A percentile compares a stretch with the other conserved stretches of the same genome.
These are phyloP conservation scores for Amphimedon queenslandica DNA, from an alignment of 37 sponge, comb jelly and placozoan species.

Conservation along the genomic window DNA sequence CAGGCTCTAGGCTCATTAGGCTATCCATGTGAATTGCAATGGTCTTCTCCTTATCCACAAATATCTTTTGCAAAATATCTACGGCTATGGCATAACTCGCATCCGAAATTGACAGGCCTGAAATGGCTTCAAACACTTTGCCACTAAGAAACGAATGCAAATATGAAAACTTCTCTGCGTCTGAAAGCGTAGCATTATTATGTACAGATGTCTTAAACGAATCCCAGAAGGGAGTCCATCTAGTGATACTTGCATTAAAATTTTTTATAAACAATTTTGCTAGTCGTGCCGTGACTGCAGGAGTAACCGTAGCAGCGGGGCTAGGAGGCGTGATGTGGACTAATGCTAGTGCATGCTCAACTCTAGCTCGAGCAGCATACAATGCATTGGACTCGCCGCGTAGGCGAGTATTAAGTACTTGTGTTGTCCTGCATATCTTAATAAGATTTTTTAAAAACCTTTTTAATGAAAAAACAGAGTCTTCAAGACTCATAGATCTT, in stretches of 20 bases:
- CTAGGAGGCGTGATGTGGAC: too few relatives aligned
- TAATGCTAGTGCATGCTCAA: too few relatives aligned
- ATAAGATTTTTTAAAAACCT: too few relatives aligned
- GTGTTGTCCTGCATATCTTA: too few relatives aligned
- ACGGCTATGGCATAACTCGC: not conserved
- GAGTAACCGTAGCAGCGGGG: too few relatives aligned
- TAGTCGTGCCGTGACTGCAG: too few relatives aligned
- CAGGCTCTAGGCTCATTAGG: not conserved
- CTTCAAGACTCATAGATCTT: too few relatives aligned
- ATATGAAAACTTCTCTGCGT: not conserved
- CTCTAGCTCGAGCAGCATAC: too few relatives aligned
- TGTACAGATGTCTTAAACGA: not conserved
- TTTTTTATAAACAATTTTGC: not conserved
- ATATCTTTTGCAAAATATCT: not conserved
- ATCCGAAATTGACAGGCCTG: not conserved
- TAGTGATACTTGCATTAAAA: not conserved
- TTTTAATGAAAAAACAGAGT: too few relatives aligned
- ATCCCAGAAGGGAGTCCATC: not conserved
- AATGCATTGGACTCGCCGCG: too few relatives aligned
- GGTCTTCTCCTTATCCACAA: not conserved
- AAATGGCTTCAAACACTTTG: not conserved
- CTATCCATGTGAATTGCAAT: not conserved
- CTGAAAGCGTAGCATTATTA: not conserved
- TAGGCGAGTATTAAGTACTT: too few relatives aligned
- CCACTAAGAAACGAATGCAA: not conserved